phyloP scores from a whole-genome alignment of 2,113 vertebrate species.

The Solenodon paradoxus region DNA sequence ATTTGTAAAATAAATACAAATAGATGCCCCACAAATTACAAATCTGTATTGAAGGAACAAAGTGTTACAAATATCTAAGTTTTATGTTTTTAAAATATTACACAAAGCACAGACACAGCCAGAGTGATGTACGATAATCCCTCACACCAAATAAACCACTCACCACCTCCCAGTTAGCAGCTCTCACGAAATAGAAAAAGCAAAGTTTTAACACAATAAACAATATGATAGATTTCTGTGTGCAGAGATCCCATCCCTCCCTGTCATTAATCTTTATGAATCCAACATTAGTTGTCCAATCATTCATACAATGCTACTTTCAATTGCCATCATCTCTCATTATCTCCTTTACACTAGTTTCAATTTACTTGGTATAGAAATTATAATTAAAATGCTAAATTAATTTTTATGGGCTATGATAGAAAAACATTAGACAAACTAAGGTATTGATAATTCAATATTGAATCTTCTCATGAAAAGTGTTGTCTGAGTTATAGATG shows the following conservation, averaged over 20 bases:
- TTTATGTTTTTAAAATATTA: neutral
- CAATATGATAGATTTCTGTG: neutral
- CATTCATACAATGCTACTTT: neutral
- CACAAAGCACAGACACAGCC: neutral
- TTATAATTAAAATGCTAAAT: neutral
- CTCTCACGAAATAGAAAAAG: neutral
- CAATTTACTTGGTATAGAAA: slow-evolving; percentile 14
- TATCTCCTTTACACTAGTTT: neutral
- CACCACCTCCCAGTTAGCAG: neutral
- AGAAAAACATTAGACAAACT: neutral
- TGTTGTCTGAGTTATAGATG: neutral
- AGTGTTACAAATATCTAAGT: neutral
- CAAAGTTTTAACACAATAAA: neutral
- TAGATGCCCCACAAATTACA: neutral
- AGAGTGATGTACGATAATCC: neutral
- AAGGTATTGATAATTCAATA: neutral
- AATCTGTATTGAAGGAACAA: neutral
- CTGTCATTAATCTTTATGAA: neutral
- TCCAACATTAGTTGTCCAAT: neutral
- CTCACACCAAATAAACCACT: neutral
- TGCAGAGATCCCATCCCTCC: neutral
- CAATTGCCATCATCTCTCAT: neutral
- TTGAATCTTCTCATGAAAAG: slow-evolving; percentile 24
- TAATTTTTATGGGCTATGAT: neutral
- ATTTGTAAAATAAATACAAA: neutral